Evolutionary conservation across 1,140 invertebrate species (phyloP).

Genomic region (Drosophila pseudoobscura): DNA sequence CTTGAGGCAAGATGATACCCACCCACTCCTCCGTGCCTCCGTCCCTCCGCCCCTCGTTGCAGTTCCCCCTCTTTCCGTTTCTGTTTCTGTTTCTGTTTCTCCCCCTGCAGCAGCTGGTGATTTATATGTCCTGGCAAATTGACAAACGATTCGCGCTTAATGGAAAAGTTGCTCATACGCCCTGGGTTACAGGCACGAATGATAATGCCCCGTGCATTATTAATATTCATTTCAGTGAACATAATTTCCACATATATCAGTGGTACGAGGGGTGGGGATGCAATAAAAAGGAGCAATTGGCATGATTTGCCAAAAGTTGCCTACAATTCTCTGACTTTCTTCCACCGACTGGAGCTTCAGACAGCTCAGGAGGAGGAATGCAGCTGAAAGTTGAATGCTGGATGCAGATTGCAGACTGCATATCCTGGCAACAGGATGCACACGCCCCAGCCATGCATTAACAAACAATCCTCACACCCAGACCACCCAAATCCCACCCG

Average conservation of each 20-base stretch:
- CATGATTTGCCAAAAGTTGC: conserved; percentile 65
- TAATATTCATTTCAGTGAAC: conserved; percentile 68
- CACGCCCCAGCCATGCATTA: conserved; percentile 55
- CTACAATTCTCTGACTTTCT: conserved; percentile 6
- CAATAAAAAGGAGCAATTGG: conserved; percentile 55
- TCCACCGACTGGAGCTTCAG: background rate
- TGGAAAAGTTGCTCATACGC: conserved; percentile 63
- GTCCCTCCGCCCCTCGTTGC: background rate
- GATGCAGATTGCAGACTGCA: conserved; percentile 76
- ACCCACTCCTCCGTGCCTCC: background rate
- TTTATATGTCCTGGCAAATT: conserved; percentile 62
- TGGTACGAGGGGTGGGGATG: background rate
- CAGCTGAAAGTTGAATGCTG: background rate
- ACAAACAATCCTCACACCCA: conserved; percentile 28
- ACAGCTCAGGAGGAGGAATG: background rate
- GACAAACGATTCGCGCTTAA: conserved; percentile 67
- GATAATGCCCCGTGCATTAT: conserved; percentile 40
- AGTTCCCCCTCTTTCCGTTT: no score
- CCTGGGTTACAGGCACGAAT: conserved; percentile 8
- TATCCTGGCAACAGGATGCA: conserved; percentile 57
- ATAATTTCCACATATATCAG: conserved; percentile 53
- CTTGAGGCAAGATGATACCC: conserved; percentile 55
- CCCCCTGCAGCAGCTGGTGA: conserved; percentile 22
- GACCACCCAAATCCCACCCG: conserved; percentile 1
- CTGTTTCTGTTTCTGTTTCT: background rate